A percentile compares a stretch with the other conserved stretches of the same genome.
Conservation (phyloP, 2,113 vertebrate species). For the Ophthalmotilapia sp. region DNA sequence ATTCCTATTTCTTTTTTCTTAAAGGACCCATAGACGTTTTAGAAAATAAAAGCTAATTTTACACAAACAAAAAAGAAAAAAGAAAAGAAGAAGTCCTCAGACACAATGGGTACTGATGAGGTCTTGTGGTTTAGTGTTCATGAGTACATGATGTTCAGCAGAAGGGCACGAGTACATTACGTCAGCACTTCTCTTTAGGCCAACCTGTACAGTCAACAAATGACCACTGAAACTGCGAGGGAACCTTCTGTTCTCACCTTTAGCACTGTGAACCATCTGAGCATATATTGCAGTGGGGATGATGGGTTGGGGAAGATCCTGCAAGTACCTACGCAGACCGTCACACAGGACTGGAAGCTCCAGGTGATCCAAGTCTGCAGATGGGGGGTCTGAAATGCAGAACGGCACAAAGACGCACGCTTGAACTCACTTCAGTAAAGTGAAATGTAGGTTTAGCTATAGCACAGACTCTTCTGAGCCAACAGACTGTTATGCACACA, state of each 20-base stretch:
- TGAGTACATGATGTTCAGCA: slow-evolving; percentile 32
- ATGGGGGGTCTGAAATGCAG: slow-evolving; percentile 70
- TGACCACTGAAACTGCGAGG: background rate
- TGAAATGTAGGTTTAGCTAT: background rate
- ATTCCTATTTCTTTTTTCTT: background rate
- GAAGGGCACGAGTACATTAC: background rate
- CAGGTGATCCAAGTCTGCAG: slow-evolving; percentile 80
- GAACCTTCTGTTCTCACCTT: slow-evolving; percentile 73
- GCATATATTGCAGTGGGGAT: slow-evolving; percentile 78
- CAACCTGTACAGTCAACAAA: background rate
- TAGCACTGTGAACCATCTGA: slow-evolving; percentile 83
- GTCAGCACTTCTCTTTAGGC: background rate
- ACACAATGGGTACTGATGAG: background rate
- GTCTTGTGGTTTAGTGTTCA: slow-evolving; percentile 3
- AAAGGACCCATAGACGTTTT: background rate
- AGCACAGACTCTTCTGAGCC: background rate
- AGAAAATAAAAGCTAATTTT: background rate
- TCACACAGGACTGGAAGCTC: slow-evolving; percentile 85
- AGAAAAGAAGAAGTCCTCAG: background rate
- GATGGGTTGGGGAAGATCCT: slow-evolving; percentile 93
- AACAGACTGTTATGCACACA: background rate
- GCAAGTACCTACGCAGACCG: slow-evolving; percentile 83
- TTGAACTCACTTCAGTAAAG: background rate
- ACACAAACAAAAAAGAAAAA: background rate
- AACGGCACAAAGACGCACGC: background rate